Base-by-base conservation (phyloP, 2,113 vertebrate species). In the Lophius piscatorius region DNA sequence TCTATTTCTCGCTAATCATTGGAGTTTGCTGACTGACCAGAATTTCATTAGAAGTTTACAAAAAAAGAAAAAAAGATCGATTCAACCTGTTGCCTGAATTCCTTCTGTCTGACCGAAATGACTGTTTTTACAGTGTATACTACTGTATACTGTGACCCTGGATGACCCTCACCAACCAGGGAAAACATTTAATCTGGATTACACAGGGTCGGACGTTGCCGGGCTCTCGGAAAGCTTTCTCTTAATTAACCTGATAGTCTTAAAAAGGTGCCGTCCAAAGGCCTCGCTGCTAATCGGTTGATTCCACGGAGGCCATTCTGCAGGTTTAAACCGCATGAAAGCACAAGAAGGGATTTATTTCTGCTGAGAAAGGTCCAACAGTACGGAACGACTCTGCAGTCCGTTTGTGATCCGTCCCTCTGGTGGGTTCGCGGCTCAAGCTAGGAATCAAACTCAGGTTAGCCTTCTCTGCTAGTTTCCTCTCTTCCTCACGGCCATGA, bases 151-250 rank as follows among this genome's bases (percentile, higher is more conserved):
- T n/a, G n/a, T n/a, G 49, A 74, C 52, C 60, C 33, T 12, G 35
- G 10, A 45, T 21, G 13, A 61, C 55, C 47, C 12, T 17, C 33
- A 33, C 7, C 33, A 28, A 62, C 9, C 16, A 50, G 41, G 41
- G 22, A 63, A 72, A 76, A 28, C 42, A 66, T 63, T 72, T 26
- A 36, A 20, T 56, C 54, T 65, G 76, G 81, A 78, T 81, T 67
- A 77, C 16, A n/a, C 21, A 4, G 14, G 12, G 22, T 23, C 55
- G 36, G 18, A 65, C 54, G 64, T 55, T 31, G 38, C 28, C 12
- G 24, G 56, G 56, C 66, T 69, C 26, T 20, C 31, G 1, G 9
- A 51, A 46, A 67, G 52, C 74, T 64, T 23, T 16, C 31, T 60
- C 36, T 48, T 81, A 78, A 76, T 80, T 59, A 52, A 51, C 63